Evolutionary conservation across 2,797 vertebrate genomes (phyloP).

Genomic region (Pseudomugil gertrudae): DNA sequence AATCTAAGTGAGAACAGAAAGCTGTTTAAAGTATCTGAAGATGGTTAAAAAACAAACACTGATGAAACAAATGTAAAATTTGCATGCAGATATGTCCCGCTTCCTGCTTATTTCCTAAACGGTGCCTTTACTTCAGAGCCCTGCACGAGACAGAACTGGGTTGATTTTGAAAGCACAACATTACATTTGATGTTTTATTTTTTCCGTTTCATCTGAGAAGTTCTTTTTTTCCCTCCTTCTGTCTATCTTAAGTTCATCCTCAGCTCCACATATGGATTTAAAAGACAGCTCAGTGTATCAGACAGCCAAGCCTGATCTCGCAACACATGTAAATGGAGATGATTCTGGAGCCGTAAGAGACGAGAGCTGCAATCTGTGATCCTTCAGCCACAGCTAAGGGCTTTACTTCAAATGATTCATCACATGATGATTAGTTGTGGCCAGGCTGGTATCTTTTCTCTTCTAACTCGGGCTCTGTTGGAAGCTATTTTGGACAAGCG

Average conservation of each 20-base stretch:
- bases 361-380: constrained; percentile 63
- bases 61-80: neutral
- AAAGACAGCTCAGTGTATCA: constrained; percentile 22
- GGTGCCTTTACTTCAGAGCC: constrained; percentile 35
- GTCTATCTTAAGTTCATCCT: constrained; percentile 2
- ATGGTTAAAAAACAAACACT: neutral
- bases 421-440: constrained; percentile 77
- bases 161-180: constrained; percentile 28
- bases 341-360: constrained; percentile 42
- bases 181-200: constrained; percentile 5
- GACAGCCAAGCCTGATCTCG: constrained; percentile 29
- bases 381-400: constrained; percentile 70
- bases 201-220: constrained; percentile 12
- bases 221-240: constrained; percentile 3
- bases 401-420: constrained; percentile 77
- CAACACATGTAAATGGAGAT: constrained; percentile 56
- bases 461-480: constrained; percentile 56
- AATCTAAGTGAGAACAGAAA: neutral
- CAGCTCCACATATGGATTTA: constrained; percentile 37
- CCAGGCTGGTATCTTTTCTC: constrained; percentile 65
- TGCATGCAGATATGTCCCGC: neutral
- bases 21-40: neutral
- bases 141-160: constrained; percentile 34
- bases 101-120: constrained; percentile 14
- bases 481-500: constrained; percentile 74